Conservation (phyloP, 2,888 invertebrate species). For the Auanema sp. region DNA sequence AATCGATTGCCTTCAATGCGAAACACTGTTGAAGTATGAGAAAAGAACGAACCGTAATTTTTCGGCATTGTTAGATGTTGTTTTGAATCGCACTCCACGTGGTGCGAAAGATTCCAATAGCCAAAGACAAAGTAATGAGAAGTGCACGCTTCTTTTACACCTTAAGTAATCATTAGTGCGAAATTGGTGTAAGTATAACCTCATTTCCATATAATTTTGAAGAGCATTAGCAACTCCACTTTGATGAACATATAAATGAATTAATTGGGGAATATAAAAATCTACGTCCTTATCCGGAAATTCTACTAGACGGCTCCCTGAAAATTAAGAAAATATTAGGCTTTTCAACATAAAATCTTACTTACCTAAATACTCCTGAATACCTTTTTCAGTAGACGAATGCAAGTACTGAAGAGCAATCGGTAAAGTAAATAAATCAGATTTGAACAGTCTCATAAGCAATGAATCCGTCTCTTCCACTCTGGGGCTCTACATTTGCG, state of each 20-base stretch:
- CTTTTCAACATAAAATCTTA: slow-evolving; percentile 16
- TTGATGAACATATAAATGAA: slow-evolving; percentile 98
- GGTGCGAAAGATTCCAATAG: slow-evolving; percentile 89
- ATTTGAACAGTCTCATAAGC: slow-evolving; percentile 88
- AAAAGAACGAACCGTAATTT: slow-evolving; percentile 22
- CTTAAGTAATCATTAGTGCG: slow-evolving; percentile 65
- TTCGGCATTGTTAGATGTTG: slow-evolving; percentile 17
- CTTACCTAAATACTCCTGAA: slow-evolving; percentile 88
- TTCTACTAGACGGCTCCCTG: slow-evolving; percentile 91
- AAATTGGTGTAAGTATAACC: slow-evolving; percentile 68
- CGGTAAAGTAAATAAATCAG: slow-evolving; percentile 94
- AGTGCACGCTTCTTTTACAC: slow-evolving; percentile 90
- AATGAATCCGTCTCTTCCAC: slow-evolving; percentile 65
- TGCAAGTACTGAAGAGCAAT: slow-evolving; percentile 97
- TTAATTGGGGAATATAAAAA: slow-evolving; percentile 94
- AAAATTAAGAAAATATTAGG: slow-evolving; percentile 43
- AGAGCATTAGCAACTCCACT: slow-evolving; percentile 92
- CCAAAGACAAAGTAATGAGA: slow-evolving; percentile 94
- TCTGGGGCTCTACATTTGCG: slow-evolving; percentile 15
- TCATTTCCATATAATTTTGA: slow-evolving; percentile 79
- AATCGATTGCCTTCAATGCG: slow-evolving; percentile 23
- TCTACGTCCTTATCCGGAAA: slow-evolving; percentile 89
- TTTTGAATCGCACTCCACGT: slow-evolving; percentile 68
- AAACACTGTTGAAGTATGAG: slow-evolving; percentile 18
- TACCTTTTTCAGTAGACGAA: slow-evolving; percentile 96